These are phyloP conservation scores for Drosophila bocqueti DNA, from an alignment of 1,140 invertebrate genomes.

Conservation along the genomic window DNA sequence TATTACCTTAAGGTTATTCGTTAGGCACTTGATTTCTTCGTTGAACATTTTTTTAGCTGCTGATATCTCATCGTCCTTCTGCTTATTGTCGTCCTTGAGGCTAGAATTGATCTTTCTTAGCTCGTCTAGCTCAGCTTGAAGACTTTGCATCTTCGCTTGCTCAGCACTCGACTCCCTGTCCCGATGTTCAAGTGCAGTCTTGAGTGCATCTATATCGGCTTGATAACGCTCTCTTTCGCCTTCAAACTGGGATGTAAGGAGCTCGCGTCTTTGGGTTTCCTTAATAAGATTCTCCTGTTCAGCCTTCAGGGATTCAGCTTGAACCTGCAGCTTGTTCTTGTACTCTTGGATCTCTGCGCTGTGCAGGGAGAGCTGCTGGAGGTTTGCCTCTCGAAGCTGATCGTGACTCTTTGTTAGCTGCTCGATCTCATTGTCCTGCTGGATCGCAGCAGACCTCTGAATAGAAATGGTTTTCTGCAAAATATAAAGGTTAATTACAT, in stretches of 20 bases:
- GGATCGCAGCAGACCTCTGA: background rate
- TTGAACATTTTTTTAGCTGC: no score
- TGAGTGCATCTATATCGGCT: background rate
- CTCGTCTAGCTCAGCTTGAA: background rate
- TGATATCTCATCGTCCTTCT: background rate
- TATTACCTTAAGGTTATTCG: background rate
- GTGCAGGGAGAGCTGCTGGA: background rate
- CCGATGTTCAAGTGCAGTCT: background rate
- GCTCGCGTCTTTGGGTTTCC: background rate
- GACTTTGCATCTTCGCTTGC: background rate
- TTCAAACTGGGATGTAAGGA: background rate
- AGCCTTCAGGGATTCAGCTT: background rate
- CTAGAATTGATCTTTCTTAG: background rate
- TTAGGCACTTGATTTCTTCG: accelerated
- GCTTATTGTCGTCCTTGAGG: background rate
- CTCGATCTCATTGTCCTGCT: background rate
- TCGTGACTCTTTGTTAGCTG: background rate
- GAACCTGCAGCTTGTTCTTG: background rate
- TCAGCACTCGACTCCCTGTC: background rate
- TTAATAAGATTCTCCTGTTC: background rate
- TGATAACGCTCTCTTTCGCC: background rate
- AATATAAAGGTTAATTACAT: background rate
- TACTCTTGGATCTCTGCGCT: background rate
- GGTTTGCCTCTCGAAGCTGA: background rate
- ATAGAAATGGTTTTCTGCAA: background rate